These are phyloP conservation scores for Pterois miles DNA, from an alignment of 2,797 vertebrate species.

Conservation along the genomic window DNA sequence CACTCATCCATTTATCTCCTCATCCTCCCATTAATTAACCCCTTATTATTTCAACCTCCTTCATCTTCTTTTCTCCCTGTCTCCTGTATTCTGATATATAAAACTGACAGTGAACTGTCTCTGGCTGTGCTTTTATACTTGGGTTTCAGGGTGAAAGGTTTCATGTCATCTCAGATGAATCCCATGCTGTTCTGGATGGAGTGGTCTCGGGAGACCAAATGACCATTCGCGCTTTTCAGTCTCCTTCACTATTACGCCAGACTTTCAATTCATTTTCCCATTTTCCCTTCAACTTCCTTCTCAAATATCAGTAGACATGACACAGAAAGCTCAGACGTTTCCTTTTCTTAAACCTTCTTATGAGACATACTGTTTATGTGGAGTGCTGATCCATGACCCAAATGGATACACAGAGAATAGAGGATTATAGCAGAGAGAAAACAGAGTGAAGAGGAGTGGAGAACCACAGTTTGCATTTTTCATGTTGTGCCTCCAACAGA, in stretches of 20 bases:
- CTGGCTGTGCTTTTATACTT: not conserved
- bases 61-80: not conserved
- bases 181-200: not conserved
- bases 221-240: not conserved
- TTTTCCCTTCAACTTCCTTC: not conserved
- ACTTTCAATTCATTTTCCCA: not conserved
- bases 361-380: conserved; percentile 38
- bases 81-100: not conserved
- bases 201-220: not conserved
- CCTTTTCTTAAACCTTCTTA: conserved; percentile 36
- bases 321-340: conserved; percentile 21
- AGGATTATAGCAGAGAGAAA: conserved; percentile 44
- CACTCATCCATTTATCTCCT: conserved; percentile 11
- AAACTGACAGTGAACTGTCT: not conserved
- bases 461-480: conserved; percentile 28
- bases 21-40: conserved; percentile 3
- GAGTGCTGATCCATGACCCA: conserved; percentile 52
- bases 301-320: not conserved
- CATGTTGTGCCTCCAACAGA: conserved; percentile 15
- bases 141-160: not conserved
- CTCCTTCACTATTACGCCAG: not conserved
- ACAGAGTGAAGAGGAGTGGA: conserved; percentile 21
- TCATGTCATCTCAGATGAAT: conserved; percentile 1
- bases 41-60: not conserved
- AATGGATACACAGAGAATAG: conserved; percentile 39